These are phyloP conservation scores for Eupeodes latifasciatus DNA, from an alignment of 2,888 invertebrate genomes.

Conservation along the genomic window DNA sequence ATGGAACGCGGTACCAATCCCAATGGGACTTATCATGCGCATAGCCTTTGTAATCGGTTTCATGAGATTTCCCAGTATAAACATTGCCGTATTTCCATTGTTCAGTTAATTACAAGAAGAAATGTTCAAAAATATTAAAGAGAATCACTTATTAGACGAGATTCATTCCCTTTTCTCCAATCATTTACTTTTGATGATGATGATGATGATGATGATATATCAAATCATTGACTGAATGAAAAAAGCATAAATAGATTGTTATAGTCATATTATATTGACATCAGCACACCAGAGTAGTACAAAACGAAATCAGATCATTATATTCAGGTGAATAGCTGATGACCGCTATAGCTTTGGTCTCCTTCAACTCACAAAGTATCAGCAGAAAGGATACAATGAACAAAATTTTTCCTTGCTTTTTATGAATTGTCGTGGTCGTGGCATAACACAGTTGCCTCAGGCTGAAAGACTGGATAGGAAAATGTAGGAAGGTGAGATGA, in stretches of 20 bases:
- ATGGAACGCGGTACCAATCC: too few relatives aligned
- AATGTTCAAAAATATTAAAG: too few relatives aligned
- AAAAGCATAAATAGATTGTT: background rate
- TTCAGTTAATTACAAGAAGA: too few relatives aligned
- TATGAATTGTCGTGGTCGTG: slow-evolving; percentile 11
- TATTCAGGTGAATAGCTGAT: slow-evolving; percentile 69
- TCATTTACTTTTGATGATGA: too few relatives aligned
- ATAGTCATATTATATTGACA: background rate
- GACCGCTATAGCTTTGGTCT: slow-evolving; percentile 57
- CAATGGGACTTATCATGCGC: too few relatives aligned
- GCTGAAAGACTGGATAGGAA: slow-evolving; percentile 57
- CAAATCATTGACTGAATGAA: too few relatives aligned
- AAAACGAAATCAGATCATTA: slow-evolving; percentile 53
- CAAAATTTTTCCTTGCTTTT: slow-evolving; percentile 32
- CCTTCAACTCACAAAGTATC: slow-evolving; percentile 1
- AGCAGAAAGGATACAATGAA: slow-evolving; percentile 24
- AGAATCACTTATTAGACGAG: too few relatives aligned
- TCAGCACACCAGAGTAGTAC: background rate
- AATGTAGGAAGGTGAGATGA: slow-evolving; percentile 21
- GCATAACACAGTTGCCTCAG: slow-evolving; percentile 28
- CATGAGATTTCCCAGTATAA: too few relatives aligned
- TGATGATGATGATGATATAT: too few relatives aligned
- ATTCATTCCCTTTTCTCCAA: too few relatives aligned
- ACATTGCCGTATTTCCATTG: too few relatives aligned
- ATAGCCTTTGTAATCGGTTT: too few relatives aligned